These are phyloP conservation scores for Drosophila glabriapex DNA, from an alignment of 2,888 invertebrate species.

Conservation along the genomic window DNA sequence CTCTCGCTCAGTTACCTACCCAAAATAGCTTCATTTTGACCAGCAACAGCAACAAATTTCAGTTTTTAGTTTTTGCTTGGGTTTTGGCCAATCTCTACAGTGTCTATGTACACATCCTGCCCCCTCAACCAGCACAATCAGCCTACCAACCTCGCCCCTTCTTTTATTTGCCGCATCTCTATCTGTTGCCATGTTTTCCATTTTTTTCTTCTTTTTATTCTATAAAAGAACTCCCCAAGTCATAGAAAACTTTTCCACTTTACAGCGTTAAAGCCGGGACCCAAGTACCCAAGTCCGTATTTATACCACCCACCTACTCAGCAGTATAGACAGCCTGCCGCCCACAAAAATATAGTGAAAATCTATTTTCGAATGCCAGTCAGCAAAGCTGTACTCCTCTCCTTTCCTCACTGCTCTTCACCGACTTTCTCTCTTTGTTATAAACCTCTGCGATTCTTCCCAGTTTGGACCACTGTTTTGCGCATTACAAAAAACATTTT, in stretches of 20 bases:
- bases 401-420: background rate
- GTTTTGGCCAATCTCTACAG: background rate
- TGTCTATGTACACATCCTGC: constrained; percentile 1
- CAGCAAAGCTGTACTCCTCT: constrained; percentile 24
- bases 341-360: constrained; percentile 61
- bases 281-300: background rate
- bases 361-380: constrained; percentile 79
- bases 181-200: constrained; percentile 32
- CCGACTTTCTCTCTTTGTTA: background rate
- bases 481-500: constrained; percentile 70
- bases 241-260: constrained; percentile 74
- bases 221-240: constrained; percentile 26
- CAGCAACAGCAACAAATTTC: constrained; percentile 22
- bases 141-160: background rate
- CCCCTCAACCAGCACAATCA: background rate
- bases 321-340: constrained; percentile 17
- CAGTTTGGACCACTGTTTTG: constrained; percentile 28
- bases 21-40: constrained; percentile 69
- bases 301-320: constrained; percentile 1
- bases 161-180: constrained; percentile 9
- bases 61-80: constrained; percentile 28
- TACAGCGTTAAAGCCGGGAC: constrained; percentile 46
- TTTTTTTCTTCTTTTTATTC: constrained; percentile 15
- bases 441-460: background rate
- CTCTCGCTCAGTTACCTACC: constrained; percentile 11